Conservation (phyloP, 2,113 vertebrate species). For the Plestiodon gilberti region DNA sequence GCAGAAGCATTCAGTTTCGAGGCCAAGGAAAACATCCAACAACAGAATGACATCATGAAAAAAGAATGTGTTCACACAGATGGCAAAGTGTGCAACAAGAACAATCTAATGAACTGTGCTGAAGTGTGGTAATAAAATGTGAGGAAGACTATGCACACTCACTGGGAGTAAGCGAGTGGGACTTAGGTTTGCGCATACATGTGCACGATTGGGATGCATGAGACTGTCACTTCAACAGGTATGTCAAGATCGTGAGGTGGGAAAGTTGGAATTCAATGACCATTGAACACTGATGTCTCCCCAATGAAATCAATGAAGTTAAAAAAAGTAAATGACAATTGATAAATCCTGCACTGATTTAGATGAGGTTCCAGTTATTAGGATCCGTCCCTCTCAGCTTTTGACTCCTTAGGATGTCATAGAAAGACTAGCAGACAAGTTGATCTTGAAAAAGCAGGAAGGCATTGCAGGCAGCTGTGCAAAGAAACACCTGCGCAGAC, state of each 20-base stretch:
- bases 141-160: neutral
- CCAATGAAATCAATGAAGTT: neutral
- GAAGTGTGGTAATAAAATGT: neutral
- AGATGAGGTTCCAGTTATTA: conserved; percentile 17
- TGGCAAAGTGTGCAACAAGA: neutral
- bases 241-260: neutral
- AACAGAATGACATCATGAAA: neutral
- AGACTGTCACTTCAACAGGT: neutral
- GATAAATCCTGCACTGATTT: neutral
- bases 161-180: neutral
- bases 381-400: neutral
- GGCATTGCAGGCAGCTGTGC: conserved; percentile 13
- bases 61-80: neutral
- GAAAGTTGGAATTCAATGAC: neutral
- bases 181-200: neutral
- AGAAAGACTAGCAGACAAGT: conserved; percentile 28
- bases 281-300: neutral
- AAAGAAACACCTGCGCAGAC: conserved; percentile 35
- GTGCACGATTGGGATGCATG: neutral
- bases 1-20: neutral
- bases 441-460: conserved; percentile 39
- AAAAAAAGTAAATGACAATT: neutral
- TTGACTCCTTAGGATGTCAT: conserved; percentile 10
- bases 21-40: neutral
- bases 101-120: neutral